Conservation (phyloP, 1,140 invertebrate species). For the Dendroctonus ponderosae region DNA sequence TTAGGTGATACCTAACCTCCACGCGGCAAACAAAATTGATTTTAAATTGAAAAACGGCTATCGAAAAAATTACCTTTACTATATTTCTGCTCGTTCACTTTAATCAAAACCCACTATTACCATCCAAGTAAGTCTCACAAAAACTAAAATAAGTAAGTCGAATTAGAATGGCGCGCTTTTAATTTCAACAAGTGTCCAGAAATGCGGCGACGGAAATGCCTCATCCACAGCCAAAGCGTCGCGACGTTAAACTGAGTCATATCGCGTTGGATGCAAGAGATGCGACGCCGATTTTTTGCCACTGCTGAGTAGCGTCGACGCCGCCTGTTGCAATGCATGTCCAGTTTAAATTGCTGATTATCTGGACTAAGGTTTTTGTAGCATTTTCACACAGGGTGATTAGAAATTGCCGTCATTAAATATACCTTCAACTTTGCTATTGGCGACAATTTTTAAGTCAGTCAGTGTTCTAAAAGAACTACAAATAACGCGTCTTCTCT, state of each 20-base stretch:
- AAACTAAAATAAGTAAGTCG: background rate
- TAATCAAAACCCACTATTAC: too few species aligned
- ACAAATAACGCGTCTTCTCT: too few species aligned
- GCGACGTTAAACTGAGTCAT: constrained; percentile 26
- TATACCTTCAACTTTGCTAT: too few species aligned
- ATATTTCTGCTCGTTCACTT: too few species aligned
- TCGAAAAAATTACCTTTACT: too few species aligned
- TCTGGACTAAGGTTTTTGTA: background rate
- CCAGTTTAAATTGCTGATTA: background rate
- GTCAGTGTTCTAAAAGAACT: too few species aligned
- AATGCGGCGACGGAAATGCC: constrained; percentile 16
- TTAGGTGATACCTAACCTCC: too few species aligned
- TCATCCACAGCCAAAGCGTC: constrained; percentile 20
- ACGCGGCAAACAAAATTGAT: too few species aligned
- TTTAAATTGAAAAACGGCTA: too few species aligned
- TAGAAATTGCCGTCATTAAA: too few species aligned
- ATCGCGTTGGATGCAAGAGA: constrained; percentile 1
- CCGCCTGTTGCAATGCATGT: constrained; percentile 16
- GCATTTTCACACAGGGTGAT: too few species aligned
- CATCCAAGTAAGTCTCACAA: background rate
- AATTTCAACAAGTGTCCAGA: constrained; percentile 25
- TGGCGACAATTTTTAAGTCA: too few species aligned
- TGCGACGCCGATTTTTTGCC: constrained; percentile 12
- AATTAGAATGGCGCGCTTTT: background rate
- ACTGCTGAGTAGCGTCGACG: background rate